Conservation (phyloP, 1,140 invertebrate genomes). For the Hyles euphorbiae region DNA sequence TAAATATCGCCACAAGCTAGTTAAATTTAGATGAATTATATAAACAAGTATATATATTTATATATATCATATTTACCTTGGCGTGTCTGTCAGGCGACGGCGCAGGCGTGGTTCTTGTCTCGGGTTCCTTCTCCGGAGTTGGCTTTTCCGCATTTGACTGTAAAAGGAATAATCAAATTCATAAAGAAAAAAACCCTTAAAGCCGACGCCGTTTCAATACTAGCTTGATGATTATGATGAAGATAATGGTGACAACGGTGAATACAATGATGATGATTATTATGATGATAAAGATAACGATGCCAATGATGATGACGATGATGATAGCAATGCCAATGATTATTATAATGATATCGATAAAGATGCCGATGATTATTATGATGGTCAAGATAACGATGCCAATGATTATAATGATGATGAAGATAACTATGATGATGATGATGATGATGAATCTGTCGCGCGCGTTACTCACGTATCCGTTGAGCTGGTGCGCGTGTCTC, state of each 20-base stretch:
- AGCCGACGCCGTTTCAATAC: too few relatives aligned
- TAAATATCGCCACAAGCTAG: too few relatives aligned
- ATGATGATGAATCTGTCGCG: not conserved
- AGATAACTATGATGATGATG: too few relatives aligned
- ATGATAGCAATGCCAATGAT: too few relatives aligned
- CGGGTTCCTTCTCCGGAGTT: conserved; percentile 48
- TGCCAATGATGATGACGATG: too few relatives aligned
- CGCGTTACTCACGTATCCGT: conserved; percentile 50
- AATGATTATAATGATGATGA: too few relatives aligned
- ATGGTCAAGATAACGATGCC: too few relatives aligned
- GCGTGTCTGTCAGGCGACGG: conserved; percentile 67
- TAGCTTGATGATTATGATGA: not conserved
- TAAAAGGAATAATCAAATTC: not conserved
- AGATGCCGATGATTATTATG: too few relatives aligned
- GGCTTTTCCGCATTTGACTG: conserved; percentile 60
- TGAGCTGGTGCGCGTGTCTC: conserved; percentile 37
- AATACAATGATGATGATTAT: too few relatives aligned
- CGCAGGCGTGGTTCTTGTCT: conserved; percentile 52
- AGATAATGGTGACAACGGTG: not conserved
- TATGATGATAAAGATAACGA: too few relatives aligned
- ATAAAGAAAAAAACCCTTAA: not conserved
- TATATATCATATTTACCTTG: conserved; percentile 37
- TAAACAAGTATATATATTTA: too few relatives aligned
- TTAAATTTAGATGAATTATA: too few relatives aligned
- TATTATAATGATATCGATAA: not conserved